Base-by-base conservation (phyloP, 2,888 invertebrate species). In the Trachelus troglodyta region DNA sequence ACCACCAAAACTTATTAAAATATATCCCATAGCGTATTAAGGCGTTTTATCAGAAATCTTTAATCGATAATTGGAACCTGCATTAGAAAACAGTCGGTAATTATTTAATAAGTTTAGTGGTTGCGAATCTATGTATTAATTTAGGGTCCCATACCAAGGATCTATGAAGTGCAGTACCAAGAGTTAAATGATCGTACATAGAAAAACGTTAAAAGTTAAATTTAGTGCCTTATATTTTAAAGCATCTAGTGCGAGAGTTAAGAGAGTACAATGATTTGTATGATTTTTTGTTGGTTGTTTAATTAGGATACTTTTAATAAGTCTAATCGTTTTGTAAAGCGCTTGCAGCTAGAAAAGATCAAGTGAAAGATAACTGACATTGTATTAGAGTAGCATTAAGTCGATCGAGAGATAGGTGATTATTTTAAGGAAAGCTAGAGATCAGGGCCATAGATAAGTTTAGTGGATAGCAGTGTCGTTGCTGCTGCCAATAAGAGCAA, bases 391-490 rank as follows among this genome's bases (percentile, higher is more conserved):
- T 81, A 83, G 82, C 80, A 77, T 81, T 80, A 83, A 82, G 74
- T 81, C 81, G 81, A 81, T 77, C 74, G 76, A 79, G 77, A 82
- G 35, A 37, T 75, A 85, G 84, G 83, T 83, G 83, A 83, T 80
- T 83, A 77, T 78, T 83, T 81, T 78, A 84, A 79, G 81, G 83
- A 89, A 87, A 90, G 89, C 89, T 86, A 90, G 89, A 91, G 90
- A 91, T 90, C 87, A 90, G 88, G 89, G 90, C 89, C 88, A 87
- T 88, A 90, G 90, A 90, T 90, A 90, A 90, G 89, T 88, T 85
- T 80, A 85, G 81, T 87, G 87, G 85, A 83, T 86, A 82, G 84
- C 84, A 84, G 85, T 86, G 85, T 86, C 85, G 84, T 87, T 87
- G 87, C 87, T 89, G 87, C 86, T 86, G 86, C 86, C 85, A 87